These are phyloP conservation scores for Bruchidius siliquastri DNA, from an alignment of 2,888 invertebrate species.

Conservation along the genomic window DNA sequence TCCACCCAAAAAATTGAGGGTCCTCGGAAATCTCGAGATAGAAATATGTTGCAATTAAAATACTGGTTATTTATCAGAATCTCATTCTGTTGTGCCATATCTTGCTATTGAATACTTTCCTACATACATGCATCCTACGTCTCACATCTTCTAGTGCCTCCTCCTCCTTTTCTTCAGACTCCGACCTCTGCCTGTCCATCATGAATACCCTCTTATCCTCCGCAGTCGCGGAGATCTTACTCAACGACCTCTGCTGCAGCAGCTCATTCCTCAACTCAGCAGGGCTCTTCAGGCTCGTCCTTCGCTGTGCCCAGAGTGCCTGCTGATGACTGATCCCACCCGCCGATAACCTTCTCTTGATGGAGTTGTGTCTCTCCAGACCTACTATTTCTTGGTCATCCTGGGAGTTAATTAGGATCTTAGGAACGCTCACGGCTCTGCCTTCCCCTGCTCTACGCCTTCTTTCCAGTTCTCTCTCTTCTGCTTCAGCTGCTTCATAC, in stretches of 20 bases:
- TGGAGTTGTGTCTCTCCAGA: slow-evolving; percentile 48
- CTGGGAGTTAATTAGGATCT: slow-evolving; percentile 52
- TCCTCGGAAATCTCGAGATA: no score
- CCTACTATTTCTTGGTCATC: slow-evolving; percentile 48
- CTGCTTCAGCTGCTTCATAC: slow-evolving; percentile 70
- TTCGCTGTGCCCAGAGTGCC: slow-evolving; percentile 39
- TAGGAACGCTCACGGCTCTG: slow-evolving; percentile 35
- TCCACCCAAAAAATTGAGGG: no score
- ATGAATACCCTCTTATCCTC: slow-evolving; percentile 32
- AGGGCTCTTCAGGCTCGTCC: slow-evolving; percentile 37
- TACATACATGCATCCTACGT: slow-evolving; percentile 33
- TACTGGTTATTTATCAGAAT: no score
- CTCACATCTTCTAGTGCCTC: slow-evolving; percentile 38
- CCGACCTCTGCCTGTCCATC: slow-evolving; percentile 35
- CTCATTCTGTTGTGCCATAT: no score
- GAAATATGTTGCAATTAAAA: no score
- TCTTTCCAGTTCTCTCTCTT: slow-evolving; percentile 57
- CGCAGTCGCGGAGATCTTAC: slow-evolving; percentile 25
- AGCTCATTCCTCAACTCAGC: slow-evolving; percentile 33
- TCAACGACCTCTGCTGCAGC: slow-evolving; percentile 31
- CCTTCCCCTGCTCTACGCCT: slow-evolving; percentile 23
- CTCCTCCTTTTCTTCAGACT: slow-evolving; percentile 43
- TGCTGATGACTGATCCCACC: slow-evolving; percentile 43
- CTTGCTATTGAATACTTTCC: no score
- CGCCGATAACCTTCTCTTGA: slow-evolving; percentile 50